A percentile compares a stretch with the other conserved stretches of the same genome.
These are phyloP conservation scores for Eilema depressum DNA, from an alignment of 2,888 invertebrate genomes.

Conservation along the genomic window DNA sequence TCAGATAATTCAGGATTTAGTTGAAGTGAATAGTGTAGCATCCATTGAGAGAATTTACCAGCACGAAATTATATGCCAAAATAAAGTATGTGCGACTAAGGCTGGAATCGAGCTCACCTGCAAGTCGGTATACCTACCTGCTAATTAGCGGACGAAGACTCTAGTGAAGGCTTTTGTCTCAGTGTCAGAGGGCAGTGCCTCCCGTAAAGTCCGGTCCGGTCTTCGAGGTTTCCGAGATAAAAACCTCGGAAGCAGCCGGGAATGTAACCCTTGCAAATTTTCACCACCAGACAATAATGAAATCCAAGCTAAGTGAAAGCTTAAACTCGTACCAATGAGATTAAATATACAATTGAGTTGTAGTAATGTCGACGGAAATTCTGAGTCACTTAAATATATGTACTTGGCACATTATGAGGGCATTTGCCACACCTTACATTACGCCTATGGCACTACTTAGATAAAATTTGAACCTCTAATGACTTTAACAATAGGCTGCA, in stretches of 20 bases:
- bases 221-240: too few species aligned
- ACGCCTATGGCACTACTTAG: constrained; percentile 25
- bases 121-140: too few species aligned
- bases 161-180: too few species aligned
- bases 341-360: not conserved
- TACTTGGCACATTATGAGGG: constrained; percentile 2
- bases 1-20: constrained; percentile 61
- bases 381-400: not conserved
- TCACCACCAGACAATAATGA: not conserved
- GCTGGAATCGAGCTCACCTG: too few species aligned
- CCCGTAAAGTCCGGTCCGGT: too few species aligned
- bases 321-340: too few species aligned
- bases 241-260: too few species aligned
- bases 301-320: not conserved
- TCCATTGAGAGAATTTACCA: constrained; percentile 18
- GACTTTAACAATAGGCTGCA: constrained; percentile 20
- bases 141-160: too few species aligned
- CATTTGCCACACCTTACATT: constrained; percentile 24
- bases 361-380: not conserved
- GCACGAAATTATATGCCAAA: not conserved
- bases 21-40: constrained; percentile 41
- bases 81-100: not conserved
- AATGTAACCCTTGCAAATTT: too few species aligned
- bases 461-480: constrained; percentile 19
- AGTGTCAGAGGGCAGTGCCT: not conserved